Percentiles rank a stretch among this genome's conserved stretches.
Evolutionary conservation across 2,113 vertebrate species (phyloP).

Genomic region (Notothenia coriiceps): DNA sequence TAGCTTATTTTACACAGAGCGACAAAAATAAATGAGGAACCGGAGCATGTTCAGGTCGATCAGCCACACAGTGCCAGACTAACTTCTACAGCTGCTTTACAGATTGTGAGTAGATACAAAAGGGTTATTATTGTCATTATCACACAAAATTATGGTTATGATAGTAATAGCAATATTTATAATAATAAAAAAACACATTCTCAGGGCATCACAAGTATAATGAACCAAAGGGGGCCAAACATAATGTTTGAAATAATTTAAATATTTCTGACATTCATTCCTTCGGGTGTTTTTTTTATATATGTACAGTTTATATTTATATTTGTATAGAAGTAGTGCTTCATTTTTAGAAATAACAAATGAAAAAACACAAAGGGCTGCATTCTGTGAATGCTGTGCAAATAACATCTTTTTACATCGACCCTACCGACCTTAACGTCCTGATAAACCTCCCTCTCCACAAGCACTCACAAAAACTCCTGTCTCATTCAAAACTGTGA

Average conservation of each 20-base stretch:
- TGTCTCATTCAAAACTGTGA: conserved; percentile 11
- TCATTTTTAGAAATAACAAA: conserved; percentile 70
- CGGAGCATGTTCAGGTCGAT: conserved; percentile 50
- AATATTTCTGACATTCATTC: conserved; percentile 80
- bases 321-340: conserved; percentile 81
- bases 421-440: conserved; percentile 50
- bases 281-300: conserved; percentile 69
- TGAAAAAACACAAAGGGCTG: conserved; percentile 73
- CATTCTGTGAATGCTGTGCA: conserved; percentile 88
- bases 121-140: conserved; percentile 61
- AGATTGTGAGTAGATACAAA: conserved; percentile 86
- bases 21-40: conserved; percentile 47
- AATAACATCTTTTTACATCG: conserved; percentile 76
- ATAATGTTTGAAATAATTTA: conserved; percentile 84
- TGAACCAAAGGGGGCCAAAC: conserved; percentile 85
- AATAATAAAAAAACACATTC: conserved; percentile 80
- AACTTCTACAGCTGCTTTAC: conserved; percentile 71
- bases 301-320: conserved; percentile 76
- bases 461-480: conserved; percentile 23
- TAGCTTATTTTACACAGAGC: conserved; percentile 75
- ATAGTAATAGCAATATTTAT: conserved; percentile 68
- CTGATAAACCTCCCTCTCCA: conserved; percentile 20
- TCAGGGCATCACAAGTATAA: conserved; percentile 88
- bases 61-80: conserved; percentile 63
- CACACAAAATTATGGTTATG: conserved; percentile 80